Evolutionary conservation across 2,888 invertebrate genomes (phyloP).

Genomic region (Copidosoma aretas): DNA sequence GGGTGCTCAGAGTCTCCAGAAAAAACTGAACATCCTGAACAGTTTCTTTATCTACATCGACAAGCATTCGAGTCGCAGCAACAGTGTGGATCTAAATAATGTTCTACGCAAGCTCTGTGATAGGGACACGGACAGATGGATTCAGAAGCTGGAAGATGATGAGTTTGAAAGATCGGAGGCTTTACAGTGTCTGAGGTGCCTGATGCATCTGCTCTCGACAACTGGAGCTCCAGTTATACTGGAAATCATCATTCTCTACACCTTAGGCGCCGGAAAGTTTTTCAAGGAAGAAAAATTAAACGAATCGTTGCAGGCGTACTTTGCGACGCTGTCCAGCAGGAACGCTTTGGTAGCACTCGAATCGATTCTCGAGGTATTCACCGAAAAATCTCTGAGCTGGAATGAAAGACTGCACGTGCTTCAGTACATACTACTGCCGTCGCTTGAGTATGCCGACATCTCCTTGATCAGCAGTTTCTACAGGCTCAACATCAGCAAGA

Average conservation of each 20-base stretch:
- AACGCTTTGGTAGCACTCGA: constrained; percentile 49
- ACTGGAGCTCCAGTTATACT: constrained; percentile 51
- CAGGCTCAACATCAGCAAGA: background rate
- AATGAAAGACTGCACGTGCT: constrained; percentile 56
- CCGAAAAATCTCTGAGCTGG: constrained; percentile 25
- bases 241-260: constrained; percentile 49
- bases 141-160: constrained; percentile 25
- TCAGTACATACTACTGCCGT: constrained; percentile 55
- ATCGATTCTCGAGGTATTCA: constrained; percentile 48
- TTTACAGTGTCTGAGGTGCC: constrained; percentile 49
- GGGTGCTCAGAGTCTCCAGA: constrained; percentile 41
- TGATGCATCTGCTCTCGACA: constrained; percentile 49
- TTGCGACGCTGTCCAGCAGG: constrained; percentile 40
- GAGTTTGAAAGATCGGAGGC: constrained; percentile 40
- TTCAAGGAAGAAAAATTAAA: constrained; percentile 45
- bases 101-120: constrained; percentile 3
- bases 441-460: constrained; percentile 25
- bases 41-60: constrained; percentile 53
- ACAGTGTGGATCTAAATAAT: background rate
- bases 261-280: constrained; percentile 46
- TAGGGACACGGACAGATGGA: background rate
- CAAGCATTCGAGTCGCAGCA: constrained; percentile 41
- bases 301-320: constrained; percentile 47
- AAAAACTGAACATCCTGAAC: constrained; percentile 49
- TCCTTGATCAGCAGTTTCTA: constrained; percentile 15